Base-by-base conservation (phyloP, 2,888 invertebrate species). In the Erebia palarica region DNA sequence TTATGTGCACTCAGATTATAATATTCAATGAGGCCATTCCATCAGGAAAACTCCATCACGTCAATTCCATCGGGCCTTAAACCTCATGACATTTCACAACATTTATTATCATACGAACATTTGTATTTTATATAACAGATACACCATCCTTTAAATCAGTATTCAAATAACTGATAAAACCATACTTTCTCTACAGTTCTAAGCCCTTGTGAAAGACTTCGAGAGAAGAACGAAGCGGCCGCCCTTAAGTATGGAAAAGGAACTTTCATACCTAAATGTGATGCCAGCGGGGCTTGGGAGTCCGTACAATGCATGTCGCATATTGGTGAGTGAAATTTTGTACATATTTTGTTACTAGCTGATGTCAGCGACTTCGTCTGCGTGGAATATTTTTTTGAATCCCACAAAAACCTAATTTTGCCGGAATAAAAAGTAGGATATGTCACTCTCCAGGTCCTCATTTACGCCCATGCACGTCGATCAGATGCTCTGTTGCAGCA, bases 201-300 rank as follows among this genome's bases (percentile, higher is more conserved):
- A 47, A 97, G 96, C 42, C 96, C 96, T 60, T 97, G 97, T 82
- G 97, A 97, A 83, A 94, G 97, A 59, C 89, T 97, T 0, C 94
- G 97, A 5, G 96, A 97, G 81, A 96, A 96, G 85, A 97, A 97
- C 82, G 94, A 95, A 75, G 94, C 95, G 70, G 95, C 95, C 0
- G 95, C 96, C 0, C 95, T 96, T 82, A 95, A 96, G 71, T 95
- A 96, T 77, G 96, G 96, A 70, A 95, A 96, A 80, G 95, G 96
- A 0, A 96, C 96, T 0, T 97, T 97, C 86, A 93, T 96, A 73
- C 97, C 97, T 0, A 94, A 95, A 68, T 97, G 97, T 79, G 96
- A 96, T 81, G 90, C 94, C 1, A 95, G 94, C 13, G 97, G 97
- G 0, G 95, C 94, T 44, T 98, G 97, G 97, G 96, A 96, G 79